Base-by-base conservation (phyloP, 64 coral and sea anemone species). In the Montipora cactus region DNA sequence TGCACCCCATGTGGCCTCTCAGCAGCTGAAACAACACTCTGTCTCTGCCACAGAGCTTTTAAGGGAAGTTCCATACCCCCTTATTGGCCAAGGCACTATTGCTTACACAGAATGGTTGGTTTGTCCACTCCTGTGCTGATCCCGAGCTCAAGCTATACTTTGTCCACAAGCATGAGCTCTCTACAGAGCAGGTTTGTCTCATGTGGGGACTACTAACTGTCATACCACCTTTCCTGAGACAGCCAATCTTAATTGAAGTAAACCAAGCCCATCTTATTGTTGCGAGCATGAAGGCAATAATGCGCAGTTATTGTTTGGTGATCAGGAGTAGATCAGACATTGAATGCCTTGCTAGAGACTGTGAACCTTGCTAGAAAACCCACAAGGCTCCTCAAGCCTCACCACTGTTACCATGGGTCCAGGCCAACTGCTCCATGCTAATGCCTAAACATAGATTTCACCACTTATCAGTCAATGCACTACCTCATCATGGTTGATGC, bases 141-240 rank as follows among this genome's bases (percentile, higher is more conserved):
- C 87, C 87, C 20, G 50, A 89, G 22, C 52, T 89, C 12, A 89
- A 77, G 73, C 87, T 49, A 52, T 89, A 19, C 47, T 89, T 89
- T 44, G 44, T 44, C 23, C 71, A 44, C 7, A 50, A 18, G 18
- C 73, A 89, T 70, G 48, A 89, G 44, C 87, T 89, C 37, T 89
- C 87, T 76, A 48, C 75, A 9, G 73, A 89, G 59, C 87, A 88
- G 16, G 57, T 12, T 76, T 61, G 87, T 77, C 74, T 89, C 10
- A 89, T 66, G 75, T 89, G 88, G 75, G 74, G 87, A 10, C 74
- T 89, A 6, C 48, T 6, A 16, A 6, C 48, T 6, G 12, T 89
- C 51, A 46, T 89, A 64, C 57, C 55, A 25, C 51, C 88, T 16
- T 44, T 49, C 15, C 21, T 79, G 9, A 52, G 21, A 47, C 12